Base-by-base conservation (phyloP, 2,888 invertebrate genomes). In the Pyrrhosoma nymphula region DNA sequence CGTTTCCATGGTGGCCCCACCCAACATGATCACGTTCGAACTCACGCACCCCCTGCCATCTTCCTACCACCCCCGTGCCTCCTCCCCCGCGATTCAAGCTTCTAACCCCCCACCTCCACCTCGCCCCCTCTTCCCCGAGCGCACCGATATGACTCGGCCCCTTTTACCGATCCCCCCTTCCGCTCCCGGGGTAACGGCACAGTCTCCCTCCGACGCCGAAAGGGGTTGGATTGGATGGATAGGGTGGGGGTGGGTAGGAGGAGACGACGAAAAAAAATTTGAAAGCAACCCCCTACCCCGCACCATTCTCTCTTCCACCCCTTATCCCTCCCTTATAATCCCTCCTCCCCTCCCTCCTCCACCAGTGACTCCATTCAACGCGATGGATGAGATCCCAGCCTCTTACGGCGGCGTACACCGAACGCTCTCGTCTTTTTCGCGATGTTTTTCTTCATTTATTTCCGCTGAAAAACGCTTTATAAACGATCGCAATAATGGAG, bases 11-110 rank as follows among this genome's bases (percentile, higher is more conserved):
- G 30, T 4, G 82, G 35, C 82, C 82, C 69, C 82, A 35, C 35
- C 82, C 82, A 82, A 82, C 82, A 18, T 35, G 82, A 82, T 82
- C 82, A 82, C 82, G 82, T 82, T 26, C 82, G 30, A 18, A 82
- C 82, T 0, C 69, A n/a, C 69, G n/a, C 69, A 69, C 39, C 30
- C 63, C 23, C 69, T 69, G 18, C 60, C 60, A 60, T 47, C 47
- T 47, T 47, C 47, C 47, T 4, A 47, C 47, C 47, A 2, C 47
- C 16, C 60, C 60, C 60, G n/a, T n/a, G n/a, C 56, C 56, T 30
- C 18, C 60, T 60, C 4, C 35, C 69, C 26, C 26, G 2, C 23
- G 18, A 39, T 26, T 20, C 16, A 35, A 35, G 35, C 88, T 88
- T 47, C 26, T 35, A 8, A 2, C 39, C 47, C 35, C 88, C 20